Evolutionary conservation across 2,888 invertebrate genomes (phyloP), one percentile per base, ranked within the genome.

Genomic region (Micropterix aruncella): DNA sequence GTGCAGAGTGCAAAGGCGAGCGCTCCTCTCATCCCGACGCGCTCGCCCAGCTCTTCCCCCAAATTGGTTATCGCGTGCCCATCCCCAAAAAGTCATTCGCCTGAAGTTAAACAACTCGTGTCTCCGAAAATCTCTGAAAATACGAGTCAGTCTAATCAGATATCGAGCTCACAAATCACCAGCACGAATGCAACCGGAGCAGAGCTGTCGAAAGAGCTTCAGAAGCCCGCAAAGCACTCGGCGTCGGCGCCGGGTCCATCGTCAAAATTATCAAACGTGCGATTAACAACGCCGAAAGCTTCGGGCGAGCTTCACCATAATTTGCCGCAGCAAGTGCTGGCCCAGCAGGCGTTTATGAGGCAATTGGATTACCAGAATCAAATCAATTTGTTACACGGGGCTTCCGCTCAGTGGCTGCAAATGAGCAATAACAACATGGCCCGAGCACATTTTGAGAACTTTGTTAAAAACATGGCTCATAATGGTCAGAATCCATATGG

Each of bases 21-120:
- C 12, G 54, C 61, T 18, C 67, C 70, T 44, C 61, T 68, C 49
- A 58, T 64, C 18, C 70, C 67, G 54, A 68, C 66, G 37, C 61
- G 71, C n/a, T 71, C 71, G 16, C 71, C 71, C 17, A 71, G 71
- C 52, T 70, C 69, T 36, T 71, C 71, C 27, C 71, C 71, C 27
- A 71, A 71, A 52, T 56, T 71, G 48, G 66, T 71, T 1, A 71
- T 71, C 52, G 71, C 51, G 3, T 51, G 51, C 39, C 49, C 51
- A 3, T 51, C 51, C 4, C 51, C 51, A 9, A 51, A 51, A 41
- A 51, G 51, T 37, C 48, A 49, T 16, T 51, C 51, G 41, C 51
- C 70, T 44, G 71, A 71, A 55, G 70, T 70, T 43, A 70, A 70
- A 52, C 70, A 70, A 55, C 54, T 48, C n/a, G 16, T 57, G 15